Evolutionary conservation across 1,140 invertebrate genomes (phyloP).

Genomic region (Tetragonula clypearis): DNA sequence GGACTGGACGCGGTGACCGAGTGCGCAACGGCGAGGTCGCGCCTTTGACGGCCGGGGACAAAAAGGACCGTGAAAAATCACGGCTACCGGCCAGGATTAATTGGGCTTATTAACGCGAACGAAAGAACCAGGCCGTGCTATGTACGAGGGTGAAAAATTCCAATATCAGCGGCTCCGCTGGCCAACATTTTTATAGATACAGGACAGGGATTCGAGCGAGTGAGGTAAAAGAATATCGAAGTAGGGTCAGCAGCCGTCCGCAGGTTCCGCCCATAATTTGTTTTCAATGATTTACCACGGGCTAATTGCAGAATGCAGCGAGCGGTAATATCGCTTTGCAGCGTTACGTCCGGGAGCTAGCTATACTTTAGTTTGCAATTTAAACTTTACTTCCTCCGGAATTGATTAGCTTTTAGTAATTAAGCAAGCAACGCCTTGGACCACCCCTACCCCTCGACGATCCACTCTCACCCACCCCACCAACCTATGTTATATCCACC

Average conservation of each 20-base stretch:
- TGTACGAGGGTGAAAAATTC: constrained; percentile 5
- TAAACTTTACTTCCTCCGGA: constrained; percentile 83
- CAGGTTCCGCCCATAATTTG: constrained; percentile 78
- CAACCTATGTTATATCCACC: constrained; percentile 31
- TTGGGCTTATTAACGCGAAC: constrained; percentile 41
- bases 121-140: not conserved
- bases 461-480: constrained; percentile 30
- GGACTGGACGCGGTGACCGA: not conserved
- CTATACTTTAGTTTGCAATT: constrained; percentile 83
- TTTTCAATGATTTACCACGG: constrained; percentile 82
- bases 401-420: constrained; percentile 83
- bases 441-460: constrained; percentile 57
- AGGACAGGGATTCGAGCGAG: too few relatives aligned
- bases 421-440: constrained; percentile 81
- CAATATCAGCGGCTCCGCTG: not conserved
- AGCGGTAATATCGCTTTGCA: constrained; percentile 81
- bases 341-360: constrained; percentile 76
- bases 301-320: constrained; percentile 82
- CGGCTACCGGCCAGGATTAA: constrained; percentile 24
- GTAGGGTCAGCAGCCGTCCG: constrained; percentile 20
- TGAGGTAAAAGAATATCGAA: not conserved
- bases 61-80: constrained; percentile 28
- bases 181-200: constrained; percentile 49
- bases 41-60: not conserved
- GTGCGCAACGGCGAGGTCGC: not conserved